Conservation (phyloP, 1,140 invertebrate species). For the Spodoptera frugiperda region DNA sequence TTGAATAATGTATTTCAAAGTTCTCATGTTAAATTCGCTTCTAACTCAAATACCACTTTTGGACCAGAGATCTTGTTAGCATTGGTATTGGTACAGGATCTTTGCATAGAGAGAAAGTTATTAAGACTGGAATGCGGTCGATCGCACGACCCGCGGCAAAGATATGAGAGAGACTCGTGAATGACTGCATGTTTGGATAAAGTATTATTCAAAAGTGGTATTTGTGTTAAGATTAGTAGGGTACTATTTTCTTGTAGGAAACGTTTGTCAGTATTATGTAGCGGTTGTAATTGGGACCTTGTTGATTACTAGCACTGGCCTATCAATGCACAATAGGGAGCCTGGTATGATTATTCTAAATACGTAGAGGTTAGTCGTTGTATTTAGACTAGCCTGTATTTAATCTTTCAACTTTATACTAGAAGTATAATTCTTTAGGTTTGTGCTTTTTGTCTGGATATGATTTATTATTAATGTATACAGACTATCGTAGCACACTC, state of each 20-base stretch:
- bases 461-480: too few species aligned
- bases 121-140: neutral
- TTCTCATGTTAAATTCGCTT: conserved; percentile 25
- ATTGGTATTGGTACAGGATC: neutral
- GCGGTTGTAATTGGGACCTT: conserved; percentile 45
- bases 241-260: conserved; percentile 39
- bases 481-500: too few species aligned
- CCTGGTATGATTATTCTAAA: conserved; percentile 23
- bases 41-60: conserved; percentile 8
- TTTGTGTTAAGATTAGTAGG: conserved; percentile 19
- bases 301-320: conserved; percentile 33
- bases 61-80: neutral
- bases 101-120: neutral
- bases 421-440: neutral
- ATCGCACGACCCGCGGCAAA: neutral
- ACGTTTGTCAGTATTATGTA: conserved; percentile 46
- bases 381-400: conserved; percentile 18
- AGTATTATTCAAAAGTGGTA: neutral
- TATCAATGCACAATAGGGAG: conserved; percentile 36
- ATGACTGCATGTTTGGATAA: neutral
- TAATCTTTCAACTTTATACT: conserved; percentile 12
- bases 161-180: neutral
- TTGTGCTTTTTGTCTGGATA: neutral
- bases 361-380: conserved; percentile 12
- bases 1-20: conserved; percentile 38